These are phyloP conservation scores for Vulpes lagopus DNA, from an alignment of 2,113 vertebrate species.

Conservation along the genomic window DNA sequence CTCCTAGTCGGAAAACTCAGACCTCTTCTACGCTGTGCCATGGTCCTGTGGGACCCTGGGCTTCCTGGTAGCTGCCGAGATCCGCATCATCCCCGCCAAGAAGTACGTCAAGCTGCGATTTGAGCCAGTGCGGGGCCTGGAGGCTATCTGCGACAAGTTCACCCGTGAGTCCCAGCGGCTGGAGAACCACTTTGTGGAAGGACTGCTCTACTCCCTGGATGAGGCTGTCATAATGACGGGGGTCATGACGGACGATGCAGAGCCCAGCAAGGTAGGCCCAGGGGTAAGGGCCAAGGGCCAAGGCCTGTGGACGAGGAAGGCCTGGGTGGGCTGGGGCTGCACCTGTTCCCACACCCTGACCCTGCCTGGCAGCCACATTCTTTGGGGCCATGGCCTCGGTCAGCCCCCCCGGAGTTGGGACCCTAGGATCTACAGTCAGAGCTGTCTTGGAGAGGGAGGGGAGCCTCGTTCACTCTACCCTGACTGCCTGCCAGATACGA, in stretches of 20 bases:
- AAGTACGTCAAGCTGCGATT: slow-evolving; percentile 94
- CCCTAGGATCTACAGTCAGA: neutral
- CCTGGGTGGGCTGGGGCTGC: neutral
- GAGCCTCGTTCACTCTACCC: neutral
- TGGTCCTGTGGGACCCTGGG: slow-evolving; percentile 99
- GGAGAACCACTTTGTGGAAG: slow-evolving; percentile 96
- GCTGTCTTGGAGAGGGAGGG: neutral
- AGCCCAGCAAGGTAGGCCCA: slow-evolving; percentile 91
- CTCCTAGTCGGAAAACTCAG: slow-evolving; percentile 95
- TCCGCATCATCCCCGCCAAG: slow-evolving; percentile 96
- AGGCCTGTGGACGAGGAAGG: neutral
- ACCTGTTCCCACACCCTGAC: neutral
- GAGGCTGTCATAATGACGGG: slow-evolving; percentile 98
- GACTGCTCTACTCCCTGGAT: slow-evolving; percentile 93
- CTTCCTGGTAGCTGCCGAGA: slow-evolving; percentile 98
- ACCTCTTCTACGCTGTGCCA: slow-evolving; percentile 98
- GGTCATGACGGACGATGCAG: slow-evolving; percentile 92
- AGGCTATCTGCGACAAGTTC: slow-evolving; percentile 94
- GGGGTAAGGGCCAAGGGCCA: fast-evolving
- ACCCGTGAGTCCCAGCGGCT: slow-evolving; percentile 91
- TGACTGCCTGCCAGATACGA: neutral
- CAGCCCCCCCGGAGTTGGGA: neutral
- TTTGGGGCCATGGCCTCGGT: neutral
- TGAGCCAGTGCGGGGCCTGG: slow-evolving; percentile 92
- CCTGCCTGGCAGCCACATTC: neutral